phyloP scores from a whole-genome alignment of 2,888 invertebrate genomes.

The Temnothorax ravouxi region DNA sequence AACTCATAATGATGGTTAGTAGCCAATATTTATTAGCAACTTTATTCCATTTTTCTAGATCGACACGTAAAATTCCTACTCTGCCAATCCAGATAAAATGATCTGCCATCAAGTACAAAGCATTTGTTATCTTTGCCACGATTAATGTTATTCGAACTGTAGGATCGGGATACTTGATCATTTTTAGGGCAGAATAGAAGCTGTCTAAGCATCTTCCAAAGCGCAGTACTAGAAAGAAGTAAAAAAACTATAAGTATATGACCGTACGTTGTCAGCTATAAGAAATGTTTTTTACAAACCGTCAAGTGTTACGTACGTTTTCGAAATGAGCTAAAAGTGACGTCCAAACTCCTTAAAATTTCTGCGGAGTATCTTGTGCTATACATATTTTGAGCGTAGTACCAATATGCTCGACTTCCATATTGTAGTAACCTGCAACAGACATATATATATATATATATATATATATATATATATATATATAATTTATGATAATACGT shows the following conservation, averaged over 20 bases:
- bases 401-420: conserved; percentile 93
- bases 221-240: conserved; percentile 90
- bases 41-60: conserved; percentile 92
- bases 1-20: conserved; percentile 92
- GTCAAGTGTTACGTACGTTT: conserved; percentile 89
- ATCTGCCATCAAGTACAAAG: conserved; percentile 93
- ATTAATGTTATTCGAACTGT: conserved; percentile 91
- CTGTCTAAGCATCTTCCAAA: conserved; percentile 95
- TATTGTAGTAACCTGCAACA: conserved; percentile 93
- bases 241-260: conserved; percentile 16
- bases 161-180: conserved; percentile 91
- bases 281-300: conserved; percentile 18
- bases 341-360: conserved; percentile 93
- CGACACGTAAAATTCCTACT: conserved; percentile 90
- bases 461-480: background rate
- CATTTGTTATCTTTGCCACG: conserved; percentile 92
- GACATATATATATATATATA: background rate
- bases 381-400: conserved; percentile 90
- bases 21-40: conserved; percentile 95
- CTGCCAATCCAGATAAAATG: conserved; percentile 95
- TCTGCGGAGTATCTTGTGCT: conserved; percentile 89
- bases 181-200: conserved; percentile 91
- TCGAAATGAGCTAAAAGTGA: conserved; percentile 93
- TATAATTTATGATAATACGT: too few relatives aligned
- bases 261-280: background rate